A percentile compares a stretch with the other conserved stretches of the same genome.
Conservation (phyloP, 2,113 vertebrate species). For the Otocyon megalotis region DNA sequence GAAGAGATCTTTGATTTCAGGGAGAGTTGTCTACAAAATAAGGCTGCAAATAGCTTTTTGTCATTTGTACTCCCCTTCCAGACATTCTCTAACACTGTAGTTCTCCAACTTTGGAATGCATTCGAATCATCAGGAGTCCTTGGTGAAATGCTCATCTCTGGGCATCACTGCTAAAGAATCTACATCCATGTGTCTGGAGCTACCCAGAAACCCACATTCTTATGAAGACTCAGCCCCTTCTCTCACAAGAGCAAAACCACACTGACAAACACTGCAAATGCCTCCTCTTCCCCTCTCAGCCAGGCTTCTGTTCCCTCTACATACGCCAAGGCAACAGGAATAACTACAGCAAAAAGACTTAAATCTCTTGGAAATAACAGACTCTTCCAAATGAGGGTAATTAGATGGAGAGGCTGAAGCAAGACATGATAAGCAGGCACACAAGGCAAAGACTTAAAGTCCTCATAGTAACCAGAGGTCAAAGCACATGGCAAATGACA, state of each 20-base stretch:
- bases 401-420: neutral
- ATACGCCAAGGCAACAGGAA: neutral
- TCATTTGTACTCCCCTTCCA: constrained; percentile 22
- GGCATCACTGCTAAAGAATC: neutral
- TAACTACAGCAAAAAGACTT: neutral
- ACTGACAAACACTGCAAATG: neutral
- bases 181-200: neutral
- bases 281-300: neutral
- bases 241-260: neutral
- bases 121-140: neutral
- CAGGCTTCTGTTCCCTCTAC: neutral
- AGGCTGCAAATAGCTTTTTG: neutral
- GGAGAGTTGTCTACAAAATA: neutral
- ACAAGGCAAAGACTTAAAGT: neutral
- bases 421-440: neutral
- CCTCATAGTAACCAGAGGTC: neutral
- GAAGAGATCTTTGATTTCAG: constrained; percentile 36
- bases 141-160: neutral
- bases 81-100: neutral
- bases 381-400: constrained; percentile 13
- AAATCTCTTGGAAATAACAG: neutral
- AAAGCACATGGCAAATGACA: neutral
- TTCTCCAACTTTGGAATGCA: neutral
- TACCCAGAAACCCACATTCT: neutral
- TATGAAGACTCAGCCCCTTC: neutral